phyloP scores from a whole-genome alignment of 2,113 vertebrate genomes.

The Struthio camelus region DNA sequence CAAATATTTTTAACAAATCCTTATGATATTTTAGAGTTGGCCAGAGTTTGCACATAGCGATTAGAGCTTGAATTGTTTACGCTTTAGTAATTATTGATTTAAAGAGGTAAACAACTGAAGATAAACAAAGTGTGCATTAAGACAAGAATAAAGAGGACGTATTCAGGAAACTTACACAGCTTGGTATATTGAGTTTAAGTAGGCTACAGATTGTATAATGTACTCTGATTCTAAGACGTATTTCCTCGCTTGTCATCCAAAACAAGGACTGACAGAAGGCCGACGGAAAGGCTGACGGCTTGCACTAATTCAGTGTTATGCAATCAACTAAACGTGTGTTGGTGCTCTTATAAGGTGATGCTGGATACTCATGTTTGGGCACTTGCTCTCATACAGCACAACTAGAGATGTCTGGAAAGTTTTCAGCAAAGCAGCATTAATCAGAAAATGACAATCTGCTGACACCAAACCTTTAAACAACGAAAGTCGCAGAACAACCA shows the following conservation, averaged over 20 bases:
- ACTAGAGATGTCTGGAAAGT: not conserved
- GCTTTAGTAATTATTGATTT: not conserved
- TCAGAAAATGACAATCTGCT: not conserved
- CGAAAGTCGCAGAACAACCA: not conserved
- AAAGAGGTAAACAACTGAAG: not conserved
- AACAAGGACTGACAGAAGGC: not conserved
- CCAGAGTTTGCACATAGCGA: not conserved
- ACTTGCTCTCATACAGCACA: not conserved
- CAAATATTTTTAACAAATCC: not conserved
- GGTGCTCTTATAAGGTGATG: not conserved
- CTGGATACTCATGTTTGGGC: not conserved
- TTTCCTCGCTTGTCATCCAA: not conserved
- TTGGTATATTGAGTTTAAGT: not conserved
- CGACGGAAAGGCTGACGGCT: not conserved
- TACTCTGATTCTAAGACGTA: not conserved
- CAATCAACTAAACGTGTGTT: not conserved
- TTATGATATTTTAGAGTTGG: not conserved
- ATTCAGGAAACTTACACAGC: not conserved
- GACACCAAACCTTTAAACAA: not conserved
- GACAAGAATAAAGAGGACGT: not conserved
- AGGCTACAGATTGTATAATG: not conserved
- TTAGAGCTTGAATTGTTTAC: not conserved
- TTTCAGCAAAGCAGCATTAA: not conserved
- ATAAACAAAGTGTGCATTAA: not conserved
- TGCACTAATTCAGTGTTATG: not conserved